Evolutionary conservation across 1,140 invertebrate genomes (phyloP).

Genomic region (Penaeus vannamei): DNA sequence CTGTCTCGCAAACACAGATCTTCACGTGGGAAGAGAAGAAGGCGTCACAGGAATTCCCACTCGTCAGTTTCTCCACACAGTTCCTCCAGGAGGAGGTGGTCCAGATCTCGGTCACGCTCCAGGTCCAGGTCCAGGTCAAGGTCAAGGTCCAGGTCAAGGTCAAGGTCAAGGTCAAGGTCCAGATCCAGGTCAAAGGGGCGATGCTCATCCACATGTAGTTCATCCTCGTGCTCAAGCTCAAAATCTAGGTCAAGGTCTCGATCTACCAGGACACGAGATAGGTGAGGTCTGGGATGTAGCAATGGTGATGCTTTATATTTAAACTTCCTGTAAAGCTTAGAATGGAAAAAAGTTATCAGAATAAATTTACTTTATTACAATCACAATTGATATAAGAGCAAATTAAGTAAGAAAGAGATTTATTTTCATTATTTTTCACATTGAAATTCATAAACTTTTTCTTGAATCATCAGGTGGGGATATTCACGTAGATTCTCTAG

Average conservation of each 20-base stretch:
- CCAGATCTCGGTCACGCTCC: conserved; percentile 5
- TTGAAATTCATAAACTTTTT: neutral
- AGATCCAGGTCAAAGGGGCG: conserved; percentile 62
- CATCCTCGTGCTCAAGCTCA: conserved; percentile 67
- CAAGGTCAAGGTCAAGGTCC: conserved; percentile 23
- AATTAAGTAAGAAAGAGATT: too few species aligned
- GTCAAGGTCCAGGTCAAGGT: conserved; percentile 21
- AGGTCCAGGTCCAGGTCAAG: conserved; percentile 50
- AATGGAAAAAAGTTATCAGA: too few species aligned
- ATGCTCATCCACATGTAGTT: conserved; percentile 51
- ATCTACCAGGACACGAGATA: conserved; percentile 63
- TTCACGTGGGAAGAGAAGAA: conserved; percentile 50
- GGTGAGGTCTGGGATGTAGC: neutral
- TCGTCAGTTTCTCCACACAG: conserved; percentile 45
- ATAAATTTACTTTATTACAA: too few species aligned
- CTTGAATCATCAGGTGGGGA: conserved; percentile 22
- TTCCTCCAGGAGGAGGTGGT: conserved; percentile 23
- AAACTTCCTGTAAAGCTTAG: neutral
- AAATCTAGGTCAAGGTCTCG: conserved; percentile 65
- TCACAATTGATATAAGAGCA: too few species aligned
- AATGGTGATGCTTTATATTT: neutral
- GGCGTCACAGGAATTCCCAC: conserved; percentile 10
- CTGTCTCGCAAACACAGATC: conserved; percentile 40
- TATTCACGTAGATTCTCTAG: conserved; percentile 42
- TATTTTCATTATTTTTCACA: too few species aligned